Percentiles rank a stretch among this genome's conserved stretches.
Evolutionary conservation across 2,888 invertebrate genomes (phyloP).

Genomic region (Ferdinandea cuprea): DNA sequence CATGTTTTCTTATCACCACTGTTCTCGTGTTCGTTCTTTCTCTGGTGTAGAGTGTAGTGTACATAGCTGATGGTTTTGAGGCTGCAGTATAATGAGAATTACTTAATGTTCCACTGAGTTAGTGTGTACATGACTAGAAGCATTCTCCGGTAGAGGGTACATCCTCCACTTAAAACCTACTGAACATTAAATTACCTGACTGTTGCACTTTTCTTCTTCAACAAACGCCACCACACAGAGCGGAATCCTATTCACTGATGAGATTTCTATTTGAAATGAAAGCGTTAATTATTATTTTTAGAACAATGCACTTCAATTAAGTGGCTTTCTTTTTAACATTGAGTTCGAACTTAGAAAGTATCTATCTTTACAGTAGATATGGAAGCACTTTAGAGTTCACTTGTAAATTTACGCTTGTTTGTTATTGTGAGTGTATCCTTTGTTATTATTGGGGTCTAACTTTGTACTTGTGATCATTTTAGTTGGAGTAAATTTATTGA

Average conservation of each 20-base stretch:
- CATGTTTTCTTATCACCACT: background rate
- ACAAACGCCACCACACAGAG: background rate
- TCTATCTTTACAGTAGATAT: too few species aligned
- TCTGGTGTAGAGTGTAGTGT: background rate
- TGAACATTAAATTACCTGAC: constrained; percentile 23
- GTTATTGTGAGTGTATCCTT: too few species aligned
- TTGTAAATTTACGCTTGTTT: too few species aligned
- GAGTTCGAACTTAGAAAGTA: too few species aligned
- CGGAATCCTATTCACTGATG: background rate
- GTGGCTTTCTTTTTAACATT: background rate
- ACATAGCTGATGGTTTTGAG: constrained; percentile 15
- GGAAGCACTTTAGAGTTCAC: too few species aligned
- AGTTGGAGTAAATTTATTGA: too few species aligned
- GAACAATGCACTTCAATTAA: background rate
- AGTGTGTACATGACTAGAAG: constrained; percentile 11
- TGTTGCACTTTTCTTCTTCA: constrained; percentile 37
- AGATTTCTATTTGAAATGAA: constrained; percentile 20
- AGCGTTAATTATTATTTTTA: background rate
- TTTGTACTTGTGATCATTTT: too few species aligned
- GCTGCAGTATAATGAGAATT: constrained; percentile 39
- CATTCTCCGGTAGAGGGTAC: constrained; percentile 14
- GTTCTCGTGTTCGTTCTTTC: background rate
- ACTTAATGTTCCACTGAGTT: constrained; percentile 12
- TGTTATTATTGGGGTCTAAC: too few species aligned
- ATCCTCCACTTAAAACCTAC: constrained; percentile 15